Evolutionary conservation across 2,113 vertebrate genomes (phyloP), one percentile per base, ranked within the genome.

Genomic region (Lycaon pictus): DNA sequence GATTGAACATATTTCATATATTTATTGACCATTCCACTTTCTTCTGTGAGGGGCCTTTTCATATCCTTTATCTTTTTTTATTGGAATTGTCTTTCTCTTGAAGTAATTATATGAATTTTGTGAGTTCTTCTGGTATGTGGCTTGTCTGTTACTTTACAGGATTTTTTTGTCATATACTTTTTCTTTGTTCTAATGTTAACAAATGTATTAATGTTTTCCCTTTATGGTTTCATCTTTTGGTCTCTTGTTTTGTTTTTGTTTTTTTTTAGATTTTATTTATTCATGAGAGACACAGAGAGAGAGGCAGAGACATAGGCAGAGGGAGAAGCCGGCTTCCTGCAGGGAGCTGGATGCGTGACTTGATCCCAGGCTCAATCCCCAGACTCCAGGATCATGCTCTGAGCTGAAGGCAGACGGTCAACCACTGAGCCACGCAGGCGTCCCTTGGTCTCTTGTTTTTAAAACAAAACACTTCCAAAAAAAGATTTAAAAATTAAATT

Each of bases 171-270:
- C 37, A 37, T 76, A 83, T 1, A 32, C 51, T 35, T 63, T 17
- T 80, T 81, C 55, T 92, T 94, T 79, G 4, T 91, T 86, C 69
- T 72, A 90, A 71, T 95, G 60, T 97, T 82, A 48, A 80, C 7
- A 97, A n/a, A 32, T 83, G 15, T 91, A n/a, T 84, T 71, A 72
- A 43, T 71, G 35, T 91, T 95, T 87, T 82, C 5, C 58, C 95
- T 92, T 76, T n/a, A 62, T 82, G 7, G 43, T 87, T 88, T 95
- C 22, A 43, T n/a, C 29, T 88, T 96, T 72, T 67, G 63, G 35
- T 88, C 2, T 74, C 35, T 86, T 53, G 4, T 65, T 74, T 76
- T 76, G 43, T 43, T 43, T 43, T 43, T 43, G 43, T 7, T 43
- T 43, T 6, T 43, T 43, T 43, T 43, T 43, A 43, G 43, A 43